Conservation (phyloP, 2,797 vertebrate genomes). For the Enteromius mattozi region DNA sequence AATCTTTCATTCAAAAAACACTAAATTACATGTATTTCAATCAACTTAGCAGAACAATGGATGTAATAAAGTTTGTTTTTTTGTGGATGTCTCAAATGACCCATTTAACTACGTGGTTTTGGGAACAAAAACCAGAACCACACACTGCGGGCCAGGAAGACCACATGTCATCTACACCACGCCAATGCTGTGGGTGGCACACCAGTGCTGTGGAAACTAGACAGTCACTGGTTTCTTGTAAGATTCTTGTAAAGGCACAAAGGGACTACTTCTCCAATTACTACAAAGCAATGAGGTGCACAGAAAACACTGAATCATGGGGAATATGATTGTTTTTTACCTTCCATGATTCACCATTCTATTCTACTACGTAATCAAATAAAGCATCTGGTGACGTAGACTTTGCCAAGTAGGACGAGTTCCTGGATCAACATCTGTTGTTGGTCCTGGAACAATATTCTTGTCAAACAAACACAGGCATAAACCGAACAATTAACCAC, state of each 20-base stretch:
- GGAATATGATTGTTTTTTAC: conserved; percentile 6
- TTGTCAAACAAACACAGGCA: conserved; percentile 7
- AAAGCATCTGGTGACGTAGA: neutral
- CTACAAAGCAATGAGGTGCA: conserved; percentile 8
- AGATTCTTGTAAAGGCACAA: conserved; percentile 17
- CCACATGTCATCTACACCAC: neutral
- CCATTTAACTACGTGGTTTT: conserved; percentile 20
- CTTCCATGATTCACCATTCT: conserved; percentile 31
- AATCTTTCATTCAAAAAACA: neutral
- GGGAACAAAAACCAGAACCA: conserved; percentile 25
- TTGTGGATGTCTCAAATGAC: conserved; percentile 29
- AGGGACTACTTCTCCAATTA: conserved; percentile 20
- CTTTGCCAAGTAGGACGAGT: conserved; percentile 13
- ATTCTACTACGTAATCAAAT: neutral
- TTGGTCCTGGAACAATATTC: conserved; percentile 10
- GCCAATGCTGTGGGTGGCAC: conserved; percentile 35
- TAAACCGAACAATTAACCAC: neutral
- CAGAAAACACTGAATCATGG: conserved; percentile 15
- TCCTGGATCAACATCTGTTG: conserved; percentile 24
- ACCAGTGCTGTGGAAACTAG: conserved; percentile 40
- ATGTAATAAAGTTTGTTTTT: conserved; percentile 29
- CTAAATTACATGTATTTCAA: neutral
- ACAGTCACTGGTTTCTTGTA: conserved; percentile 31
- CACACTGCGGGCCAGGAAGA: conserved; percentile 9
- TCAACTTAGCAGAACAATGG: conserved; percentile 17